Evolutionary conservation across 2,888 invertebrate species (phyloP).

Genomic region (Pristionchus exspectatus): DNA sequence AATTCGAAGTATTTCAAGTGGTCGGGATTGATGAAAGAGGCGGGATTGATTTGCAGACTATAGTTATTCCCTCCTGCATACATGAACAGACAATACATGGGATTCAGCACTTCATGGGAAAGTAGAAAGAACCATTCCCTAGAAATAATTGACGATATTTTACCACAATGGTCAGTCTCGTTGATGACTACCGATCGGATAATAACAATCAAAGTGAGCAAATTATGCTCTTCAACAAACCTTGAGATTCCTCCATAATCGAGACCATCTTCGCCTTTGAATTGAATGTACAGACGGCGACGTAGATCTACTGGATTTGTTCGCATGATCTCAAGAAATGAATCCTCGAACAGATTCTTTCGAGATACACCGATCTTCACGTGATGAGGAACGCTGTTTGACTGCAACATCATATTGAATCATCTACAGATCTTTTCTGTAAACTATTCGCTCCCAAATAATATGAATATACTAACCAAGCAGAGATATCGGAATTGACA

Average conservation of each 20-base stretch:
- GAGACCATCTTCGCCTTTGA: conserved; percentile 97
- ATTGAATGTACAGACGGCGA: conserved; percentile 95
- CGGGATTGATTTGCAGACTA: conserved; percentile 98
- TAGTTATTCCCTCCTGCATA: conserved; percentile 99
- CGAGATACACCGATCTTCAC: conserved; percentile 96
- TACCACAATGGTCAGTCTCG: background rate
- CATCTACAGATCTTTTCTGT: background rate
- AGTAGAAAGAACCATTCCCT: conserved; percentile 84
- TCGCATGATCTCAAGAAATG: conserved; percentile 95
- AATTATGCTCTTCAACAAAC: conserved; percentile 79
- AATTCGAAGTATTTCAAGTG: conserved; percentile 99
- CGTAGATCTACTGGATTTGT: conserved; percentile 96
- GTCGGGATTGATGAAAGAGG: conserved; percentile 99
- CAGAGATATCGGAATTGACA: conserved; percentile 90
- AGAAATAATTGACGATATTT: conserved; percentile 56
- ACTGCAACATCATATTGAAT: conserved; percentile 83
- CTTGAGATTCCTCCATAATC: conserved; percentile 98
- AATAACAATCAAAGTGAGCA: background rate
- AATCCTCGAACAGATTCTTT: conserved; percentile 97
- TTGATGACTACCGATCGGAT: too few species aligned
- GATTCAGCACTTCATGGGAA: conserved; percentile 98
- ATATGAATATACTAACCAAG: conserved; percentile 76
- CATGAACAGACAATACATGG: conserved; percentile 99
- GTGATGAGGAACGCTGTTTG: conserved; percentile 95
- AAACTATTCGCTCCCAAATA: background rate